Conservation (phyloP, 2,113 vertebrate species). For the Notothenia coriiceps region DNA sequence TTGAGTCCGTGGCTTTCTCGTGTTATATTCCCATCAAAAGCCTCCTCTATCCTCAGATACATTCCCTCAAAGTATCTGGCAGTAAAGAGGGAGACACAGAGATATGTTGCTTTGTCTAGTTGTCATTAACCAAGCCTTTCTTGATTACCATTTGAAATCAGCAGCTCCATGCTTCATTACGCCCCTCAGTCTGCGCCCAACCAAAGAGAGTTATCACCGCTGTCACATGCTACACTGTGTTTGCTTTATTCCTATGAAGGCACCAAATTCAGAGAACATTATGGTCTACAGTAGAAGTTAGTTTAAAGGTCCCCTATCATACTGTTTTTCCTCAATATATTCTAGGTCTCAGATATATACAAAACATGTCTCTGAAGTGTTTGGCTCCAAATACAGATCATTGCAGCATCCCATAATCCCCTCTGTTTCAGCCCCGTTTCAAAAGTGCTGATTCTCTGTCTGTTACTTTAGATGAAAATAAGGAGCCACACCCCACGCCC, state of each 20-base stretch:
- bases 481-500: no score
- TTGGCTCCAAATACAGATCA: no score
- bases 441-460: no score
- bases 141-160: constrained; percentile 54
- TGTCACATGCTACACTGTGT: background rate
- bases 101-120: constrained; percentile 27
- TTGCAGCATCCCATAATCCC: no score
- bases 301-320: background rate
- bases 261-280: background rate
- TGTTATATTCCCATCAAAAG: constrained; percentile 63
- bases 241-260: background rate
- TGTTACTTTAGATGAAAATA: no score
- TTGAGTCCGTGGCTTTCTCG: constrained; percentile 58
- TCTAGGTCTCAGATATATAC: no score
- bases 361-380: no score
- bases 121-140: constrained; percentile 36
- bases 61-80: constrained; percentile 43
- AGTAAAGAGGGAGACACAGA: background rate
- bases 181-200: constrained; percentile 1
- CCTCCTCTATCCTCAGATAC: constrained; percentile 1
- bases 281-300: background rate
- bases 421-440: no score
- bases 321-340: no score
- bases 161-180: constrained; percentile 45
- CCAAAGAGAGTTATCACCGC: background rate